These are phyloP conservation scores for Gasteruption jaculator DNA, from an alignment of 2,888 invertebrate species.

Conservation along the genomic window DNA sequence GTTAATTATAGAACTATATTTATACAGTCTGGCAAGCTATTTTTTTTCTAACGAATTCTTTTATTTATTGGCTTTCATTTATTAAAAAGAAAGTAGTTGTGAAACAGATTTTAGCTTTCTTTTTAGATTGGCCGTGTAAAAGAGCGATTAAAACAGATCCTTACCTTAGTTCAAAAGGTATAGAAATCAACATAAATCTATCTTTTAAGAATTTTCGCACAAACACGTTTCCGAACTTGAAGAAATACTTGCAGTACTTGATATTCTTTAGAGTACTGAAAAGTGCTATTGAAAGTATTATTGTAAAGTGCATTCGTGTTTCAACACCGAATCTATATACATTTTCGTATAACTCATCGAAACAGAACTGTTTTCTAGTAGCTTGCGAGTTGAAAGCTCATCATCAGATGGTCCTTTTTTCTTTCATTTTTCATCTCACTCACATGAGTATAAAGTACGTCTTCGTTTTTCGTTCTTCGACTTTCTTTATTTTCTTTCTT, in stretches of 20 bases:
- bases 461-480: conserved; percentile 11
- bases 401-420: conserved; percentile 18
- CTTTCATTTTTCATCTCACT: not conserved
- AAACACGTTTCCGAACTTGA: no score
- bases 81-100: no score
- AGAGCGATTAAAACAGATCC: no score
- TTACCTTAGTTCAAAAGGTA: no score
- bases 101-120: no score
- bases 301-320: conserved; percentile 35
- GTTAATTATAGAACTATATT: no score
- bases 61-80: no score
- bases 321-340: conserved; percentile 28
- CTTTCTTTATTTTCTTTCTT: conserved; percentile 18
- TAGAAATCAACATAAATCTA: no score
- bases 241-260: conserved; percentile 26
- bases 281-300: conserved; percentile 33
- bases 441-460: not conserved
- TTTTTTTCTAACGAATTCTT: no score
- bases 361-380: conserved; percentile 34
- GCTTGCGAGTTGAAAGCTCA: conserved; percentile 34
- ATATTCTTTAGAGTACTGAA: conserved; percentile 32
- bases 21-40: no score
- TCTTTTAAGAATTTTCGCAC: no score
- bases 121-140: no score
- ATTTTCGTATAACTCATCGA: conserved; percentile 36